These are phyloP conservation scores for Drosophila basisetae DNA, from an alignment of 2,888 invertebrate species.

Conservation along the genomic window DNA sequence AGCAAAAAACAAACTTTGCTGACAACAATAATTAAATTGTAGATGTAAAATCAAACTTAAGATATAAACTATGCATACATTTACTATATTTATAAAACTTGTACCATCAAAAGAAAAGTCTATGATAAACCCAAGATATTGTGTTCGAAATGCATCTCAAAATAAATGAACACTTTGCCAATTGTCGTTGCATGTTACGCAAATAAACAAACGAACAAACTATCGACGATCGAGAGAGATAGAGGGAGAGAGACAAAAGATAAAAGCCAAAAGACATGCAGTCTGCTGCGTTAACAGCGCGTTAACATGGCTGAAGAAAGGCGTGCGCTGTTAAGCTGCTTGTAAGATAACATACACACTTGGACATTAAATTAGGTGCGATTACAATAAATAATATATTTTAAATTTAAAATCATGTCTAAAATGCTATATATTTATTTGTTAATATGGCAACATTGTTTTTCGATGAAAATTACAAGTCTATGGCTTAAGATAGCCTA, in stretches of 20 bases:
- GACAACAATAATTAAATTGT: not conserved
- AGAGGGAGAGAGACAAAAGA: not conserved
- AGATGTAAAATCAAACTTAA: not conserved
- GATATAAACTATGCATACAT: not conserved
- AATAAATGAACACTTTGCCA: not conserved
- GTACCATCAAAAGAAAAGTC: not conserved
- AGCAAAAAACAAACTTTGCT: not conserved
- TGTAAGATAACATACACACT: not conserved
- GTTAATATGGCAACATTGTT: not conserved
- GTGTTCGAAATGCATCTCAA: not conserved
- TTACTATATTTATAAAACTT: not conserved
- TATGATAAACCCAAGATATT: not conserved
- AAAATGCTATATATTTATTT: not conserved
- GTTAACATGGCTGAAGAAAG: not conserved
- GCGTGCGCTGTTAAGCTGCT: conserved; percentile 5
- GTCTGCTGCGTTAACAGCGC: conserved; percentile 4
- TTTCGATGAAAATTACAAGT: not conserved
- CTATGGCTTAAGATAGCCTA: not conserved
- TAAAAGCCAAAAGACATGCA: not conserved
- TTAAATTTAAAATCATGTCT: not conserved
- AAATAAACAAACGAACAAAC: not conserved
- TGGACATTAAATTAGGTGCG: not conserved
- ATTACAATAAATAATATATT: not conserved
- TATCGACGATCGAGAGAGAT: not conserved
- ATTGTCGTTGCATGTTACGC: conserved; percentile 2